Conservation (phyloP, 2,113 vertebrate genomes). For the Ptychochromis oligacanthus region DNA sequence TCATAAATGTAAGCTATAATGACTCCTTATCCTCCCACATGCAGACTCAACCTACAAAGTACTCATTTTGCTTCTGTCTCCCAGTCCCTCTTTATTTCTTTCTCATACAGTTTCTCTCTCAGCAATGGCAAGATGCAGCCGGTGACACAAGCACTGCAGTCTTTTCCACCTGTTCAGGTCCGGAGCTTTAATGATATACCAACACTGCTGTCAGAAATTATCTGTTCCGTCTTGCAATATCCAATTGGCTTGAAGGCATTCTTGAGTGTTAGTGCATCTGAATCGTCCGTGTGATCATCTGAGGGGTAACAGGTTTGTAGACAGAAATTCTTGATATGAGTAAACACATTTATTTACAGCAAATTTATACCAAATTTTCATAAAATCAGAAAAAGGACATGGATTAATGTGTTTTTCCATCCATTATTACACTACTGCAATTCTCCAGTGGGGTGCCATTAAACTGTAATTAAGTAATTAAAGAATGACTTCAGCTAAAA, state of each 20-base stretch:
- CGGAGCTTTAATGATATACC: conserved; percentile 26
- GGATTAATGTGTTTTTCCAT: background rate
- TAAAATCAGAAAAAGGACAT: background rate
- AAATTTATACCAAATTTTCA: background rate
- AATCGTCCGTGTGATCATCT: conserved; percentile 15
- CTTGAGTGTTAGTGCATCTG: background rate
- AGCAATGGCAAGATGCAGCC: conserved; percentile 31
- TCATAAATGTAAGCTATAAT: conserved; percentile 39
- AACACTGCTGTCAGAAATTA: conserved; percentile 13
- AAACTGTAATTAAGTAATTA: conserved; percentile 32
- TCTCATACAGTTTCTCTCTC: conserved; percentile 42
- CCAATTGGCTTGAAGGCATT: background rate
- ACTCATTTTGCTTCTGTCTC: conserved; percentile 43
- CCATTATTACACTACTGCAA: background rate
- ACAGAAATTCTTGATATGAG: background rate
- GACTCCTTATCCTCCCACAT: conserved; percentile 37
- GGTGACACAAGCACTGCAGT: conserved; percentile 42
- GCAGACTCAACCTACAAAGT: conserved; percentile 32
- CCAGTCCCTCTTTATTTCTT: conserved; percentile 42
- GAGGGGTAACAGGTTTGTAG: conserved; percentile 9
- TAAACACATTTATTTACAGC: background rate
- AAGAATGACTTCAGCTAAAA: conserved; percentile 4
- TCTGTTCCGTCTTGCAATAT: conserved; percentile 8
- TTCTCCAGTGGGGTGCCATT: conserved; percentile 6
- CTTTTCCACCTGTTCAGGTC: conserved; percentile 35